phyloP scores from a whole-genome alignment of 2,113 vertebrate genomes.

The Plecturocebus donacophilus region DNA sequence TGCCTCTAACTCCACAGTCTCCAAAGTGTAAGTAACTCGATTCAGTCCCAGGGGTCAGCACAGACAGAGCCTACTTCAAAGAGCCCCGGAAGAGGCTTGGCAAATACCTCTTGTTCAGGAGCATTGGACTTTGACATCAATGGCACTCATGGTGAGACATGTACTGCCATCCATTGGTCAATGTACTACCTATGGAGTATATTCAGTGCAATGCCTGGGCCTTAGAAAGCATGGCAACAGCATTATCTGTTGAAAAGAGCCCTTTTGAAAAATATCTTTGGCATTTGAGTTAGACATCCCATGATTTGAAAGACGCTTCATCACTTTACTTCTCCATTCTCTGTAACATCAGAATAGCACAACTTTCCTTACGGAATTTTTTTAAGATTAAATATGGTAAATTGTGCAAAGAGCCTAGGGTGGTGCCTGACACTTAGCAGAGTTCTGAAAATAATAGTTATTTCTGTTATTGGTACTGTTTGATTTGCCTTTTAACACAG shows the following conservation, averaged over 20 bases:
- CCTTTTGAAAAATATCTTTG: not conserved
- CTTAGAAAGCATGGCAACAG: not conserved
- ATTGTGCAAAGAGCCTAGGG: not conserved
- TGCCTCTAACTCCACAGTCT: not conserved
- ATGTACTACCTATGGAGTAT: not conserved
- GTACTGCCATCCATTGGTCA: not conserved
- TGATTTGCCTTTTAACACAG: not conserved
- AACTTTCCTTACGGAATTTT: not conserved
- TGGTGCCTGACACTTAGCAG: not conserved
- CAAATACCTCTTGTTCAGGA: not conserved
- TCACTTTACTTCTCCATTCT: constrained; percentile 9
- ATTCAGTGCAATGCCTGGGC: not conserved
- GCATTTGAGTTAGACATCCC: not conserved
- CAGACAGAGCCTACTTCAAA: not conserved
- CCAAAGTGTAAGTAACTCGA: not conserved
- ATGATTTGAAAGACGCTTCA: constrained; percentile 8
- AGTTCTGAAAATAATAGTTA: not conserved
- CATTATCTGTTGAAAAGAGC: not conserved
- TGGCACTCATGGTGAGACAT: not conserved
- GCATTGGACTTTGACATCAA: not conserved
- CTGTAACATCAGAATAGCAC: not conserved
- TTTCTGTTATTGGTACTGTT: not conserved
- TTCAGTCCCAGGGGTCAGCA: not conserved
- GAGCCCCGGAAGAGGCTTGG: not conserved
- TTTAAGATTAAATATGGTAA: not conserved